phyloP scores from a whole-genome alignment of 2,797 vertebrate species.

The Sebastes trivittatus region DNA sequence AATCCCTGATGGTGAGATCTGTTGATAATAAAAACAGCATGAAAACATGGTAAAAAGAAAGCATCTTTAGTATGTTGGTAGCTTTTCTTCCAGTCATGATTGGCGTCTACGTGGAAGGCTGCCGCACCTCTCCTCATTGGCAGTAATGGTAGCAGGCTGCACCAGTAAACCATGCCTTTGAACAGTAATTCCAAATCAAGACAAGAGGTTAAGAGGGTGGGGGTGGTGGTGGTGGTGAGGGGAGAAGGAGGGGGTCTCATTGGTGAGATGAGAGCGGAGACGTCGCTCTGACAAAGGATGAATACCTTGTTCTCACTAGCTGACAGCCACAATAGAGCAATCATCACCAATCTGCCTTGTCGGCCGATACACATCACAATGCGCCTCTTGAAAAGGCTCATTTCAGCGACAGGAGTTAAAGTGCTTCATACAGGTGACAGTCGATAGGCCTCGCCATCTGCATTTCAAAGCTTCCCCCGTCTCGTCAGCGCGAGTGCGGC shows the following conservation, averaged over 20 bases:
- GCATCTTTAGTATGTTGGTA: not conserved
- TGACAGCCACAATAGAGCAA: slow-evolving; percentile 80
- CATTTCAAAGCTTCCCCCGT: slow-evolving; percentile 76
- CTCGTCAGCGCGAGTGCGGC: not conserved
- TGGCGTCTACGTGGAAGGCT: not conserved
- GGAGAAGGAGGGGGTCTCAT: not conserved
- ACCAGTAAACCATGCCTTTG: slow-evolving; percentile 33
- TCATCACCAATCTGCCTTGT: slow-evolving; percentile 74
- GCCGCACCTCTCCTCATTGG: not conserved
- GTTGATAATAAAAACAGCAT: not conserved
- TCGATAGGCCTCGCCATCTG: slow-evolving; percentile 74
- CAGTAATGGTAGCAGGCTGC: slow-evolving; percentile 8
- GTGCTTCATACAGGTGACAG: slow-evolving; percentile 81
- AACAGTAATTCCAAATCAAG: slow-evolving; percentile 61
- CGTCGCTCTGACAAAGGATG: slow-evolving; percentile 67
- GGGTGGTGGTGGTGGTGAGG: not conserved
- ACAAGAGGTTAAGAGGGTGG: slow-evolving; percentile 52
- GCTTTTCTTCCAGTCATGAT: not conserved
- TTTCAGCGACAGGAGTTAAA: slow-evolving; percentile 68
- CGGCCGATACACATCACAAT: slow-evolving; percentile 74
- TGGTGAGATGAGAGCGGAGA: slow-evolving; percentile 51
- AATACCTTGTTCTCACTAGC: slow-evolving; percentile 74
- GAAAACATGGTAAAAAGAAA: not conserved
- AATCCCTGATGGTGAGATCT: not conserved
- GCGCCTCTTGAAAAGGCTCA: slow-evolving; percentile 62